phyloP scores from a whole-genome alignment of 2,797 vertebrate genomes.

The Melanotaenia trifasciata region DNA sequence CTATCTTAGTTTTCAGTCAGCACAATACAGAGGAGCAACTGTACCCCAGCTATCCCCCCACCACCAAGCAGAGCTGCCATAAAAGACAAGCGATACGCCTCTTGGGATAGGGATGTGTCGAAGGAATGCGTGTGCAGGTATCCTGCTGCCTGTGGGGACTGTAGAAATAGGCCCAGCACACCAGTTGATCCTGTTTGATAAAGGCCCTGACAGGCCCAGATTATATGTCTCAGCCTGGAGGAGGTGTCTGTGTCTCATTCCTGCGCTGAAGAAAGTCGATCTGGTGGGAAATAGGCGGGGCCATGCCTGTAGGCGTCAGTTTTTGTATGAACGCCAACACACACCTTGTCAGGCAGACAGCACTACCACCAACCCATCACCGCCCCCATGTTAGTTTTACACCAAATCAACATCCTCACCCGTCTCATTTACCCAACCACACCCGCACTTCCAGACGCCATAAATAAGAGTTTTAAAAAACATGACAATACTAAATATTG shows the following conservation, averaged over 20 bases:
- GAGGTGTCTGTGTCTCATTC: constrained; percentile 77
- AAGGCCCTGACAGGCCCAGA: constrained; percentile 81
- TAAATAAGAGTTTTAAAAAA: constrained; percentile 49
- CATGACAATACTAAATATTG: constrained; percentile 4
- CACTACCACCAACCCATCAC: constrained; percentile 23
- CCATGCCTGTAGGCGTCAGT: constrained; percentile 66
- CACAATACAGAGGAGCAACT: constrained; percentile 71
- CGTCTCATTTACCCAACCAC: constrained; percentile 75
- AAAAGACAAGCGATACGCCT: constrained; percentile 78
- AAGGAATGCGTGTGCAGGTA: constrained; percentile 78
- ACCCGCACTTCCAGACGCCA: constrained; percentile 65
- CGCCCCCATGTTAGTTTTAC: constrained; percentile 28
- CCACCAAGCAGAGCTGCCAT: constrained; percentile 58
- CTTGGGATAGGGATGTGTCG: constrained; percentile 74
- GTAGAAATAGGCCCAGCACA: constrained; percentile 72
- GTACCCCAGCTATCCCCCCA: constrained; percentile 28
- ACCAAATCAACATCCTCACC: constrained; percentile 66
- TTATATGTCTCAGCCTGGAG: constrained; percentile 80
- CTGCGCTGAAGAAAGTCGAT: constrained; percentile 81
- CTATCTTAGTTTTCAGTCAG: constrained; percentile 56
- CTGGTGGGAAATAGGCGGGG: constrained; percentile 79
- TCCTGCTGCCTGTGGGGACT: constrained; percentile 74
- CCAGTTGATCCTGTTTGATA: constrained; percentile 81
- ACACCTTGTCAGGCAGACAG: constrained; percentile 62
- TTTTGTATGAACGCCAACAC: constrained; percentile 69